phyloP scores from a whole-genome alignment of 2,888 invertebrate species.

The Microdon myrmicae region DNA sequence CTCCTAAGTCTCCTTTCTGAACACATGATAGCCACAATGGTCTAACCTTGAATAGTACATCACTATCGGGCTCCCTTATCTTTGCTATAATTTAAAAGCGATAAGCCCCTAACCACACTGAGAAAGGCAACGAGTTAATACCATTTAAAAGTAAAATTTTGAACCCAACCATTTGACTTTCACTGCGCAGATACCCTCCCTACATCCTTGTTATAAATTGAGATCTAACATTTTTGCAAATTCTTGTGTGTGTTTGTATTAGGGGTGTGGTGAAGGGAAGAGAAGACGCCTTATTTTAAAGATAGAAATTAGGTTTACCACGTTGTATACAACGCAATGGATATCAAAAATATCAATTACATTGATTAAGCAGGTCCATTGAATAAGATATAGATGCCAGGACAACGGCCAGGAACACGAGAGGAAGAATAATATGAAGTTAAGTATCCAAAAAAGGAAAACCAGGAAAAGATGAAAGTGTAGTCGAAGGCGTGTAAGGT shows the following conservation, averaged over 20 bases:
- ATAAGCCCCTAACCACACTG: slow-evolving; percentile 11
- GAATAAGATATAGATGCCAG: too few species aligned
- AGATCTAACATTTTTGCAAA: background rate
- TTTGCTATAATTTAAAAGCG: slow-evolving; percentile 6
- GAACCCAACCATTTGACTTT: slow-evolving; percentile 33
- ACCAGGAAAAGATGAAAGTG: too few species aligned
- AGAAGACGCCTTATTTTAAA: background rate
- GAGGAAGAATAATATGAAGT: too few species aligned
- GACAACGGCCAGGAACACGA: too few species aligned
- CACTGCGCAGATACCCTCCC: slow-evolving; percentile 23
- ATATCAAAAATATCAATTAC: too few species aligned
- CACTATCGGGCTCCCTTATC: background rate
- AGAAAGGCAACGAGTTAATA: background rate
- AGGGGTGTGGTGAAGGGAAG: background rate
- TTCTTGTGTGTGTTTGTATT: background rate
- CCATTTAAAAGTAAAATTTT: slow-evolving; percentile 2
- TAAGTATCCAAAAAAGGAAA: too few species aligned
- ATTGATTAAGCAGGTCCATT: too few species aligned
- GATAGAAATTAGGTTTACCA: too few species aligned
- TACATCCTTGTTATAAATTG: background rate
- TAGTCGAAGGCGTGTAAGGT: too few species aligned
- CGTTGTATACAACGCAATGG: too few species aligned
- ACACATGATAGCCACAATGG: too few species aligned
- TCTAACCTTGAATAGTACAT: slow-evolving; percentile 20
- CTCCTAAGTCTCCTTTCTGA: too few species aligned